Evolutionary conservation across 2,113 vertebrate species (phyloP).

Genomic region (Propithecus coquereli): DNA sequence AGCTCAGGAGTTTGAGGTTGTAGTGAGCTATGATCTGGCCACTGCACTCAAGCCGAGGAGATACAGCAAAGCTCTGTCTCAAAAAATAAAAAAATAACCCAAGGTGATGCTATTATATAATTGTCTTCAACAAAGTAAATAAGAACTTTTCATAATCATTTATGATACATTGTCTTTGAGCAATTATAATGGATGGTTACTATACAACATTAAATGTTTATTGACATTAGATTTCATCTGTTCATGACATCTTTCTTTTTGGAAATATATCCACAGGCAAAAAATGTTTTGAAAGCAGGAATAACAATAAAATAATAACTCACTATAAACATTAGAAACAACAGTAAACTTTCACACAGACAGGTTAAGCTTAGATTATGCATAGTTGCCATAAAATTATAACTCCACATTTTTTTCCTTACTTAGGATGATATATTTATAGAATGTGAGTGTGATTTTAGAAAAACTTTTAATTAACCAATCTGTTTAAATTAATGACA

Average conservation of each 20-base stretch:
- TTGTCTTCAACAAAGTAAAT: neutral
- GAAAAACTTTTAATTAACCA: neutral
- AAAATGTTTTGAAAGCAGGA: conserved; percentile 17
- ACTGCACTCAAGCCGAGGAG: too few species aligned
- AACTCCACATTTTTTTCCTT: neutral
- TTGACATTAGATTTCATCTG: neutral
- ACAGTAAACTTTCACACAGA: neutral
- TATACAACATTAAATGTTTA: neutral
- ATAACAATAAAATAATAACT: neutral
- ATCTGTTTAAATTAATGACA: neutral
- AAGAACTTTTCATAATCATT: neutral
- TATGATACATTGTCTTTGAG: neutral
- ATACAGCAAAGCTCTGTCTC: too few species aligned
- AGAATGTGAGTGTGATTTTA: neutral
- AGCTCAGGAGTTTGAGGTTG: too few species aligned
- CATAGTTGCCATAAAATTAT: neutral
- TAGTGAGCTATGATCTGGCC: too few species aligned
- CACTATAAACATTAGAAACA: neutral
- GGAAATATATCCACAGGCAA: neutral
- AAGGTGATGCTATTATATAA: neutral
- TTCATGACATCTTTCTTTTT: neutral
- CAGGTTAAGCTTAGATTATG: neutral
- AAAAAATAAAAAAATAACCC: too few species aligned
- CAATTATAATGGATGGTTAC: neutral
- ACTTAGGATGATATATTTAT: neutral